Evolutionary conservation across 2,797 vertebrate genomes (phyloP), one percentile per base, ranked within the genome.

Genomic region (Hephaestus fuliginosus): DNA sequence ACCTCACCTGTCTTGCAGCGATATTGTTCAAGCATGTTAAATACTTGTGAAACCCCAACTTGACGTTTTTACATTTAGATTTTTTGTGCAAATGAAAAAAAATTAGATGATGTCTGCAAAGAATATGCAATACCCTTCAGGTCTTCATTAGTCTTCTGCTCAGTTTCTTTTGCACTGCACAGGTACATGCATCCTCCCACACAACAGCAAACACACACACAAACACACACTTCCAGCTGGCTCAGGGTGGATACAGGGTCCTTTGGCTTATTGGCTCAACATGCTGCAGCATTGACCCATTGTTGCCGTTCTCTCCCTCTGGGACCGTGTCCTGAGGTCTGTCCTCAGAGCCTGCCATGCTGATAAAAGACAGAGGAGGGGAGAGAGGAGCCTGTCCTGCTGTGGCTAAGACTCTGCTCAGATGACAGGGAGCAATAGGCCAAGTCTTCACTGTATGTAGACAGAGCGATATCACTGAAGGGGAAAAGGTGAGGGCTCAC

Each of bases 401-500:
- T 6, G 7, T 4, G 25, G 46, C 60, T 76, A 13, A 78, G 68
- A 63, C 81, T 77, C 74, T 17, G 75, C 83, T 88, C 53, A 80
- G 83, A 82, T 30, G n/a, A 72, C 63, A 49, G 17, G 30, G 48
- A 70, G 73, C 76, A 65, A 76, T 65, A 81, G 81, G 81, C 74
- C 83, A 77, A 73, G 68, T 74, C 74, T 82, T 75, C 67, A 39
- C 58, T 76, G 69, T 61, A 80, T 80, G 80, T 80, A 83, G 79
- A 84, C 72, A 48, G 68, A 76, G 63, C 15, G 30, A 82, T 67
- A 76, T 60, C 74, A 44, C 64, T 75, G 30, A 74, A 82, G 82
- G 79, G 66, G 71, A 86, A 79, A 82, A 86, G 86, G 81, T 87
- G 81, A 88, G 67, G 63, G 48, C 78, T 86, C 33, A 56, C 43